Evolutionary conservation across 2,888 invertebrate species (phyloP).

Genomic region (Hesperia comma): DNA sequence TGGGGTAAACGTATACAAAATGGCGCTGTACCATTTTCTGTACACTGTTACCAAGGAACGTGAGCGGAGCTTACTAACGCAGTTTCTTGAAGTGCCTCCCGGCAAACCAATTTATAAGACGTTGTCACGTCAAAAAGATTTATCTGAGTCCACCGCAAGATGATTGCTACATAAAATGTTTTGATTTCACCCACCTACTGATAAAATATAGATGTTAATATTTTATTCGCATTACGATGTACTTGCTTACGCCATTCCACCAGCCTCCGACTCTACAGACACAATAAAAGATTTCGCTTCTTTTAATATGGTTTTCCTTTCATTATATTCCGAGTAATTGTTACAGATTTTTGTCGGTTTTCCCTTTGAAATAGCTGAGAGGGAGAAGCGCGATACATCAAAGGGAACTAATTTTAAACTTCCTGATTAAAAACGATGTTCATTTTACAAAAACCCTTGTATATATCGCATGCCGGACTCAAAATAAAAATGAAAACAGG

Average conservation of each 20-base stretch:
- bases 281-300: conserved; percentile 28
- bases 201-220: neutral
- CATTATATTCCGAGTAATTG: conserved; percentile 52
- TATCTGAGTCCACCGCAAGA: neutral
- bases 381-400: conserved; percentile 51
- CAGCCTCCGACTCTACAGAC: conserved; percentile 3
- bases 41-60: too few species aligned
- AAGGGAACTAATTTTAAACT: conserved; percentile 66
- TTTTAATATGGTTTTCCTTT: conserved; percentile 48
- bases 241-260: neutral
- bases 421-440: conserved; percentile 64
- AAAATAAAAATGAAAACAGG: conserved; percentile 57
- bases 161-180: neutral
- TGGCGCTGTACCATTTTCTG: too few species aligned
- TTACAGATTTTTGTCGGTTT: conserved; percentile 51
- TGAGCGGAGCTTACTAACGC: too few species aligned
- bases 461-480: conserved; percentile 51
- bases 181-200: neutral
- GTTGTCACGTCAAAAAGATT: neutral
- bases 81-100: too few species aligned
- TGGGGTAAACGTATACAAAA: too few species aligned
- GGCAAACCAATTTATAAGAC: too few species aligned
- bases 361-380: conserved; percentile 47
- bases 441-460: conserved; percentile 59
- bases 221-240: neutral